These are phyloP conservation scores for Tachyglossus aculeatus DNA, from an alignment of 2,797 vertebrate species.

Conservation along the genomic window DNA sequence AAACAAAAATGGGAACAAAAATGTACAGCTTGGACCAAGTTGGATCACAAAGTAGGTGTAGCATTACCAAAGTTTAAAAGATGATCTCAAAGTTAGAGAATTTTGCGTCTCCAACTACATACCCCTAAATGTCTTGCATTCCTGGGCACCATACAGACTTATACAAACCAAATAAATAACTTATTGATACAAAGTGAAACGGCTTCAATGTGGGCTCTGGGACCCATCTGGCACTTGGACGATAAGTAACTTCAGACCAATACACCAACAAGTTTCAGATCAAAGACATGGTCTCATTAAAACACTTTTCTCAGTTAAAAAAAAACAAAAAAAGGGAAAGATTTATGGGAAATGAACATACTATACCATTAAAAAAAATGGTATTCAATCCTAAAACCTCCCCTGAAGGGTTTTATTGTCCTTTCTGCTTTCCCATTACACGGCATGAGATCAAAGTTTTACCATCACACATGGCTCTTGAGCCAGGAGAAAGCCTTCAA, in stretches of 20 bases:
- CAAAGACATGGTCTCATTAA: background rate
- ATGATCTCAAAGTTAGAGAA: too few relatives aligned
- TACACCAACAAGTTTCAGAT: accelerated
- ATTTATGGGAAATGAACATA: background rate
- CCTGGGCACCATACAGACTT: too few relatives aligned
- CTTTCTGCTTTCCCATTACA: accelerated
- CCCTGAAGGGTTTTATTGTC: accelerated
- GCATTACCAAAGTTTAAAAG: background rate
- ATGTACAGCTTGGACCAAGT: too few relatives aligned
- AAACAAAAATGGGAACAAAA: background rate
- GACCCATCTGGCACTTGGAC: background rate
- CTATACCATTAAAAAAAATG: accelerated
- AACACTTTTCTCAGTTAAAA: background rate
- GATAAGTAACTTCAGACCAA: too few relatives aligned
- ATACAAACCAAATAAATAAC: too few relatives aligned
- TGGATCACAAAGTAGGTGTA: background rate
- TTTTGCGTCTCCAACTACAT: too few relatives aligned
- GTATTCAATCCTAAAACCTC: accelerated
- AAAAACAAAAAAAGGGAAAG: background rate
- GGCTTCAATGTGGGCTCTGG: too few relatives aligned
- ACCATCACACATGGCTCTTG: background rate
- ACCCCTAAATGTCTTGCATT: too few relatives aligned
- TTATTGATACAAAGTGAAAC: too few relatives aligned
- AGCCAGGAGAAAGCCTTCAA: background rate
- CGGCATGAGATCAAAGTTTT: background rate